Percentiles rank a stretch among this genome's conserved stretches.
Conservation (phyloP, 1,140 invertebrate species). For the Temnothorax nylanderi region DNA sequence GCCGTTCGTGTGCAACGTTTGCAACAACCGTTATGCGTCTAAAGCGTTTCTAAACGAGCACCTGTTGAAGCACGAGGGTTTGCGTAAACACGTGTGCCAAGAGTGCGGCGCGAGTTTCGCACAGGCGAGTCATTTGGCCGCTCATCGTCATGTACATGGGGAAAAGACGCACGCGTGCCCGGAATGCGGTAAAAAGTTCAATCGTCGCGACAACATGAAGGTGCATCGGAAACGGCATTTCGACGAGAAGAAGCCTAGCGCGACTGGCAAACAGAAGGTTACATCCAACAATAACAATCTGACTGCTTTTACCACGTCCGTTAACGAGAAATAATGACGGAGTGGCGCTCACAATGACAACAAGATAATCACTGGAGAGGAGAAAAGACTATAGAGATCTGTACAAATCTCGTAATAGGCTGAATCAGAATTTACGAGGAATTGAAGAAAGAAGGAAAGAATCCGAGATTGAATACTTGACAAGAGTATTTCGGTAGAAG, state of each 20-base stretch:
- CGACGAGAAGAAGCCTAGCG: constrained; percentile 73
- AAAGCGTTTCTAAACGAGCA: constrained; percentile 85
- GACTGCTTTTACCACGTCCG: not conserved
- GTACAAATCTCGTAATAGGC: constrained; percentile 3
- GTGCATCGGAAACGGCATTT: constrained; percentile 84
- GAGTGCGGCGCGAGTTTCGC: constrained; percentile 83
- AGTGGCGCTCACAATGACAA: not conserved
- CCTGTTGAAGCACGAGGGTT: constrained; percentile 83
- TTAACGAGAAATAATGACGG: constrained; percentile 39
- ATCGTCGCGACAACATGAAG: constrained; percentile 84
- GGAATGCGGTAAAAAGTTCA: constrained; percentile 84
- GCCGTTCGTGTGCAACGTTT: constrained; percentile 82
- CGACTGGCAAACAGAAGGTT: constrained; percentile 67
- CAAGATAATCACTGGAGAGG: not conserved
- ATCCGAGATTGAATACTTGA: constrained; percentile 7
- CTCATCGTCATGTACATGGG: constrained; percentile 84
- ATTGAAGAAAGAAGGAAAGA: not conserved
- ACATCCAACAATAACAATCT: constrained; percentile 68
- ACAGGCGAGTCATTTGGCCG: constrained; percentile 84
- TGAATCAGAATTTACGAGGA: not conserved
- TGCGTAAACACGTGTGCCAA: constrained; percentile 83
- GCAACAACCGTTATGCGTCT: constrained; percentile 84
- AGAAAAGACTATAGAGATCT: not conserved
- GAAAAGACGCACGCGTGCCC: constrained; percentile 84
- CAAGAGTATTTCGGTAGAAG: not conserved